phyloP scores from a whole-genome alignment of 2,797 vertebrate species.

The Pangasius sanitwongsei region DNA sequence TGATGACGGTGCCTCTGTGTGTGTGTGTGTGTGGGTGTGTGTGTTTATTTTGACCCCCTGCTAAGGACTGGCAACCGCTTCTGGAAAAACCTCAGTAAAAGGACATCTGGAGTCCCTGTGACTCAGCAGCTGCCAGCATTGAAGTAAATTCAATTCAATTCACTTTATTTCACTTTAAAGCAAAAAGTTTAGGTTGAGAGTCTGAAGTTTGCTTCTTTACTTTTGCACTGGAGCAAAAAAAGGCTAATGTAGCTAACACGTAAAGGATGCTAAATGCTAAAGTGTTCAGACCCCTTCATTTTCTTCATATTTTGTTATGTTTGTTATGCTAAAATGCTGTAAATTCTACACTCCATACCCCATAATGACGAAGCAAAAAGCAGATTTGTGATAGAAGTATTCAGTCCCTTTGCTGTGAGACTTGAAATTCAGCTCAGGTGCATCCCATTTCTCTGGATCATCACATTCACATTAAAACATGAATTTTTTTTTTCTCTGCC shows the following conservation, averaged over 20 bases:
- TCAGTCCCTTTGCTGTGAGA: too few species aligned
- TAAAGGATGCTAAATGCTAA: not conserved
- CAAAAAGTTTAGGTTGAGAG: too few species aligned
- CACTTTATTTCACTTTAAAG: not conserved
- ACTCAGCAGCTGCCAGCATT: not conserved
- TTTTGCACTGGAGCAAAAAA: not conserved
- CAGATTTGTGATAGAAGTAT: too few species aligned
- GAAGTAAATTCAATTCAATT: not conserved
- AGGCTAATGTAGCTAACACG: not conserved
- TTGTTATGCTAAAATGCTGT: too few species aligned
- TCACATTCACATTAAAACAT: too few species aligned
- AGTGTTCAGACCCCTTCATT: too few species aligned
- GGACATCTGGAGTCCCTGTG: conserved; percentile 8
- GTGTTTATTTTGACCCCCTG: not conserved
- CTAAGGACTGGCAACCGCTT: not conserved
- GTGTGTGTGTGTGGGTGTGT: conserved; percentile 2
- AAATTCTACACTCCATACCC: too few species aligned
- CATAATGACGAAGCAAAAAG: too few species aligned
- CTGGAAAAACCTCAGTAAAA: not conserved
- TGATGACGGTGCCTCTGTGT: not conserved
- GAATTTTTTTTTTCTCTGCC: too few species aligned
- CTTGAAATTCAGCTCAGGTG: too few species aligned
- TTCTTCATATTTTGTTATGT: too few species aligned
- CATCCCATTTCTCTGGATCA: too few species aligned
- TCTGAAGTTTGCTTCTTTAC: not conserved